Evolutionary conservation across 35 echinoderm and acorn worm species (phyloP), one percentile per base, ranked within the genome.

Genomic region (Anneissia japonica): DNA sequence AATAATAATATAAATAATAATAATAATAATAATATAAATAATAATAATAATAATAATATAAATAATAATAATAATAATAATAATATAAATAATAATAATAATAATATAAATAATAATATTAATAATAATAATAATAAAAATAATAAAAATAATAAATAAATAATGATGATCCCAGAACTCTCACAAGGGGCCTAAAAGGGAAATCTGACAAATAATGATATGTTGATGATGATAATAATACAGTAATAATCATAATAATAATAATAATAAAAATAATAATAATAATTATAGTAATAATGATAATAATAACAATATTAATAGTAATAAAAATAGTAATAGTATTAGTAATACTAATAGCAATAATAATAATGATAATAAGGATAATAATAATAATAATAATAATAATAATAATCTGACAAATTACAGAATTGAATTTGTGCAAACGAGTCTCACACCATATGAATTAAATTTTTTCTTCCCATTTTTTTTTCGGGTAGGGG

Each of bases 61-160:
- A 72, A 72, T 72, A n/a, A 72, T 72, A n/a, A 72, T 72, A n/a
- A 72, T 72, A n/a, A 72, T 72, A n/a, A 72, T 72, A n/a, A 72
- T 72, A n/a, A 72, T 72, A n/a, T 16, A 16, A n/a, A 72, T 72
- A n/a, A 72, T 72, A n/a, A 72, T 72, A n/a, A 72, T 72, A n/a
- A 72, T 72, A n/a, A 72, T 72, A 72, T 16, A 16, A 72, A 72
- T 72, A n/a, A 72, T 72, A n/a, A 72, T 72, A n/a, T 16, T 72
- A n/a, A 72, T 72, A n/a, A 72, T 72, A 72, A 72, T 72, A n/a
- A 72, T 16, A 72, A 72, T 13, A 16, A n/a, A 72, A 72, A 16
- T 72, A n/a, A 16, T 16, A 72, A 16, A 13, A 72, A 16, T 13
- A 72, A n/a, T 13, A 72, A n/a, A 16, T 13, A n/a, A 72, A n/a